Evolutionary conservation across 2,888 invertebrate species (phyloP), one percentile per base, ranked within the genome.

Genomic region (Agrenia bidenticulata): DNA sequence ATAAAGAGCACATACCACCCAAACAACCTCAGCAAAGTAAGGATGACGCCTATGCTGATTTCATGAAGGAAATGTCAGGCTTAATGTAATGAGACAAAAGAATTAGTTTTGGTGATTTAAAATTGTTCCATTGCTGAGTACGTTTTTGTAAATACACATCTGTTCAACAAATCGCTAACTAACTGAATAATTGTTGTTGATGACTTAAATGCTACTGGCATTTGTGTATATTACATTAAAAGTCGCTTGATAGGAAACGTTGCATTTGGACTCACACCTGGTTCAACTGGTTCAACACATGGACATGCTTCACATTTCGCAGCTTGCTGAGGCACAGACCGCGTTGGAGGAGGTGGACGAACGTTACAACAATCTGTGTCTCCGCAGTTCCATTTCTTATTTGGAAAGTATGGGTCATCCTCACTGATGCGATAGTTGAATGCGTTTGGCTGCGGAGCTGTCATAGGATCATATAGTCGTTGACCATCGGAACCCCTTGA

Each of bases 61-160:
- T 99, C 80, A 97, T 99, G 96, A 89, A 89, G 80, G 98, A 99
- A 83, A 95, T 99, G 94, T 90, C 95, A 79, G 94, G 91, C 57
- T 82, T 98, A 27, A 84, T 98, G 79, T 95, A 80, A 81, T 45
- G n/a, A n/a, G n/a, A n/a, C n/a, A n/a, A n/a, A n/a, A n/a, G n/a
- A n/a, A n/a, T n/a, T n/a, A 54, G n/a, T 39, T 13, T 39, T 39
- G 15, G 41, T 39, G 15, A 15, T 39, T 39, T n/a, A n/a, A n/a
- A n/a, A n/a, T n/a, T n/a, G n/a, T n/a, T n/a, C n/a, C n/a, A n/a
- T n/a, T n/a, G n/a, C n/a, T n/a, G n/a, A n/a, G n/a, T n/a, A n/a
- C n/a, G n/a, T n/a, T n/a, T n/a, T n/a, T n/a, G n/a, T n/a, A n/a
- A n/a, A n/a, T n/a, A n/a, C n/a, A n/a, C n/a, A n/a, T n/a, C n/a